These are phyloP conservation scores for Steatornis caripensis DNA, from an alignment of 2,113 vertebrate species.

Conservation along the genomic window DNA sequence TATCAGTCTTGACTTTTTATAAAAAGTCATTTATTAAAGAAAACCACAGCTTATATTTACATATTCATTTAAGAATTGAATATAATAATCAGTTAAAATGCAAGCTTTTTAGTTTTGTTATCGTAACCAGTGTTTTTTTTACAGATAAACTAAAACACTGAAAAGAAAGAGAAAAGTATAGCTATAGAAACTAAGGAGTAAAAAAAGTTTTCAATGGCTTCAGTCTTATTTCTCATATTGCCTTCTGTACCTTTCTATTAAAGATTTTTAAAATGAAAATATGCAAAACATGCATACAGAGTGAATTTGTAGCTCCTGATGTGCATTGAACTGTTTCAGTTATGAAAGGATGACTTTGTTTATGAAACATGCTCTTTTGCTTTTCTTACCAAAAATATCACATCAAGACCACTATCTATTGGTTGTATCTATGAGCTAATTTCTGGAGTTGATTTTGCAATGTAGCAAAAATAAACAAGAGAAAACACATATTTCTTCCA, in stretches of 20 bases:
- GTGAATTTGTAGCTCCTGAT: accelerated
- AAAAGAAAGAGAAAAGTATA: not conserved
- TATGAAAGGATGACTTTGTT: not conserved
- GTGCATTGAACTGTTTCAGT: not conserved
- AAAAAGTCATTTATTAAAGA: not conserved
- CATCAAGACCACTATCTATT: not conserved
- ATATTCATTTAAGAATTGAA: not conserved
- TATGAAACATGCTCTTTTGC: not conserved
- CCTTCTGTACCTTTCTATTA: not conserved
- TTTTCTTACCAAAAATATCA: not conserved
- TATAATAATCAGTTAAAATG: not conserved
- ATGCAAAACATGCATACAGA: not conserved
- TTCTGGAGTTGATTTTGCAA: not conserved
- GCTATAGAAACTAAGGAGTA: not conserved
- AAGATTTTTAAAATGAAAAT: not conserved
- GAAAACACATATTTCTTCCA: not conserved
- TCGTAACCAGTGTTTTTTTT: not conserved
- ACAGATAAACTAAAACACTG: not conserved
- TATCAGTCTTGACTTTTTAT: not conserved
- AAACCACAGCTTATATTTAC: not conserved
- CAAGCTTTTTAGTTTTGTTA: not conserved
- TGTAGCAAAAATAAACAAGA: not conserved
- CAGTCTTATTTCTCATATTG: not conserved
- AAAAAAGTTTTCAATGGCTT: not conserved
- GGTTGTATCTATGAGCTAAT: not conserved